These are phyloP conservation scores for Lumbricus terrestris DNA, from an alignment of 2,888 invertebrate species.

Conservation along the genomic window DNA sequence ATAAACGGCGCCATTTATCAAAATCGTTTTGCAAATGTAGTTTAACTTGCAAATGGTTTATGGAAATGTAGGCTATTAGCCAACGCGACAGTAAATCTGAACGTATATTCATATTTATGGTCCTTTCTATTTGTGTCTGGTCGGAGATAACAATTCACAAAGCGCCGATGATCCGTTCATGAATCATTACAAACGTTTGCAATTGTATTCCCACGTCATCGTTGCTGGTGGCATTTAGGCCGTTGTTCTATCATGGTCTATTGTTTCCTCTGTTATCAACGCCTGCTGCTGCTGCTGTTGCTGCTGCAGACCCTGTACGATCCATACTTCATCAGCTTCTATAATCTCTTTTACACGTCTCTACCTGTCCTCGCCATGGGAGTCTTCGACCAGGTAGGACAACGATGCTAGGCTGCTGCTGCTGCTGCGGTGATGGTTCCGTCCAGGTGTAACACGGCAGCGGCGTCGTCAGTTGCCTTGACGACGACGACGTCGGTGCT, in stretches of 20 bases:
- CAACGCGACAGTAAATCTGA: no score
- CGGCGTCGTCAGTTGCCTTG: background rate
- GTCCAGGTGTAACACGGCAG: background rate
- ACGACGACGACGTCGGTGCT: background rate
- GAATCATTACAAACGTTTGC: background rate
- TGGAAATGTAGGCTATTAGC: no score
- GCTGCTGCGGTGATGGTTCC: background rate
- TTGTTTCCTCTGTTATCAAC: background rate
- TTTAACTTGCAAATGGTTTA: no score
- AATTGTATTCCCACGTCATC: no score
- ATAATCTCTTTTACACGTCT: constrained; percentile 98
- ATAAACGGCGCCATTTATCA: background rate
- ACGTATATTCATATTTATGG: no score
- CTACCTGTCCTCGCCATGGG: constrained; percentile 89
- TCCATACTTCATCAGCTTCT: constrained; percentile 97
- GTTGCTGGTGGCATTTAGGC: background rate
- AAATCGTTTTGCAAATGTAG: background rate
- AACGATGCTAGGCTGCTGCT: no score
- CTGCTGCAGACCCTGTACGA: constrained; percentile 82
- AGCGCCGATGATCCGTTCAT: no score
- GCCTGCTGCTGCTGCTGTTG: no score
- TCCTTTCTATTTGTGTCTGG: no score
- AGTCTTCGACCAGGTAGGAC: constrained; percentile 80
- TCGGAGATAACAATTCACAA: no score
- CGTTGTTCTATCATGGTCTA: background rate